phyloP scores from a whole-genome alignment of 64 coral and sea anemone species.

The Trachythela sp. region DNA sequence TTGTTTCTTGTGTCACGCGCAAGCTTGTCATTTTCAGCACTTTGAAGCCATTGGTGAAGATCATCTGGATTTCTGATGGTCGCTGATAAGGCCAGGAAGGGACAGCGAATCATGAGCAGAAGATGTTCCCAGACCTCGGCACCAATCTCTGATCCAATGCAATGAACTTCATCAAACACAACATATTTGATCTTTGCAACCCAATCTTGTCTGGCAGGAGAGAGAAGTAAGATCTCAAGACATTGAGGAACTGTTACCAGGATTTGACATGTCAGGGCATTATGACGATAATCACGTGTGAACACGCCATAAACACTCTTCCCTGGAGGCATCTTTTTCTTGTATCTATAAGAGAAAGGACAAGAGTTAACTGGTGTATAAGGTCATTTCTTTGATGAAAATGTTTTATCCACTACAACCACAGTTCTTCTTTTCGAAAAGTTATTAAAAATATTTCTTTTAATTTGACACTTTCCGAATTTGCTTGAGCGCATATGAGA shows the following conservation, averaged over 20 bases:
- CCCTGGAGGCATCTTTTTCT: slow-evolving; percentile 34
- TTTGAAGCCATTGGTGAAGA: slow-evolving; percentile 3
- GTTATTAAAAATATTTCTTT: too few relatives aligned
- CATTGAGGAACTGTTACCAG: slow-evolving; percentile 74
- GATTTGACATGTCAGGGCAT: slow-evolving; percentile 48
- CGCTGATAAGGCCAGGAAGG: slow-evolving; percentile 70
- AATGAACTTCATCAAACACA: slow-evolving; percentile 82
- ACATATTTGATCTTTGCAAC: slow-evolving; percentile 61
- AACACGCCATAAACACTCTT: slow-evolving; percentile 66
- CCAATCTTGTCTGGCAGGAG: slow-evolving; percentile 68
- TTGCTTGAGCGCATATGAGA: too few relatives aligned
- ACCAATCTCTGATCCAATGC: slow-evolving; percentile 65
- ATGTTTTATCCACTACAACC: too few relatives aligned
- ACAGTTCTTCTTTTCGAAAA: too few relatives aligned
- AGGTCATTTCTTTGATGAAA: too few relatives aligned
- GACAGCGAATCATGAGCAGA: slow-evolving; percentile 58
- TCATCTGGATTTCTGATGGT: slow-evolving; percentile 62
- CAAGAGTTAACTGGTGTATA: too few relatives aligned
- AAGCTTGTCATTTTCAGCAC: slow-evolving; percentile 31
- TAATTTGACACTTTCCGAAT: too few relatives aligned
- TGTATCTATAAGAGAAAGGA: neutral
- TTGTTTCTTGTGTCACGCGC: slow-evolving; percentile 9
- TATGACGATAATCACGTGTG: slow-evolving; percentile 50
- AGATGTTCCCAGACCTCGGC: slow-evolving; percentile 82
- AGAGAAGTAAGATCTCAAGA: slow-evolving; percentile 65